Evolutionary conservation across 1,140 invertebrate species (phyloP).

Genomic region (Trichoplusia ni): DNA sequence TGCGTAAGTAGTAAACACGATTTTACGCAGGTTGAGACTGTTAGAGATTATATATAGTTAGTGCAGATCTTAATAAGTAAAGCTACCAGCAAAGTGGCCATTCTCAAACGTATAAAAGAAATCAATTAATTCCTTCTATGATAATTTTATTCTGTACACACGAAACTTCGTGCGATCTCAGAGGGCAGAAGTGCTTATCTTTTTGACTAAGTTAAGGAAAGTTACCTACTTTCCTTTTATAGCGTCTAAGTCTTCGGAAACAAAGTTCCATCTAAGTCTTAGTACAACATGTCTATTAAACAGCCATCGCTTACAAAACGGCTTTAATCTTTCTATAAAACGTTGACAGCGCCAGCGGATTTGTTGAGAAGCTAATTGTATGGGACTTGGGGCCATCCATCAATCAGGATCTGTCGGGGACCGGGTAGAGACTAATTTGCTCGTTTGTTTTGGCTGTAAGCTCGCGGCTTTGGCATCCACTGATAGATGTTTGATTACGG

Average conservation of each 20-base stretch:
- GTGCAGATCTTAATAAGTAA: too few species aligned
- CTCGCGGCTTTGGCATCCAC: slow-evolving; percentile 42
- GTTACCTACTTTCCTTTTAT: background rate
- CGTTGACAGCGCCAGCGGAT: slow-evolving; percentile 39
- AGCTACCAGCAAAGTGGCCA: too few species aligned
- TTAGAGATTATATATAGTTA: too few species aligned
- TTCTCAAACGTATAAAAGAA: too few species aligned
- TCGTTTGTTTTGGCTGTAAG: slow-evolving; percentile 74
- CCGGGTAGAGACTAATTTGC: slow-evolving; percentile 68
- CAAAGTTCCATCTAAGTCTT: slow-evolving; percentile 4
- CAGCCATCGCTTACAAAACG: slow-evolving; percentile 11
- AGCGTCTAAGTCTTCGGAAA: background rate
- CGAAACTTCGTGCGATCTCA: too few species aligned
- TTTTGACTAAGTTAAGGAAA: background rate
- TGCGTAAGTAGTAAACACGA: too few species aligned
- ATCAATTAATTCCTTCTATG: too few species aligned
- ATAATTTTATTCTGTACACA: too few species aligned
- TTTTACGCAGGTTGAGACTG: too few species aligned
- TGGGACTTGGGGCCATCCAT: slow-evolving; percentile 63
- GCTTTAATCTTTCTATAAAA: slow-evolving; percentile 29
- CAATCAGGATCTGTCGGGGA: slow-evolving; percentile 70
- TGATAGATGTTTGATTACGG: slow-evolving; percentile 64
- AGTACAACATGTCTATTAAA: slow-evolving; percentile 2
- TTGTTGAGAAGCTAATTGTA: slow-evolving; percentile 67
- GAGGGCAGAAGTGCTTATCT: too few species aligned